These are phyloP conservation scores for Tangara arthus DNA, from an alignment of 2,797 vertebrate genomes.

Conservation along the genomic window DNA sequence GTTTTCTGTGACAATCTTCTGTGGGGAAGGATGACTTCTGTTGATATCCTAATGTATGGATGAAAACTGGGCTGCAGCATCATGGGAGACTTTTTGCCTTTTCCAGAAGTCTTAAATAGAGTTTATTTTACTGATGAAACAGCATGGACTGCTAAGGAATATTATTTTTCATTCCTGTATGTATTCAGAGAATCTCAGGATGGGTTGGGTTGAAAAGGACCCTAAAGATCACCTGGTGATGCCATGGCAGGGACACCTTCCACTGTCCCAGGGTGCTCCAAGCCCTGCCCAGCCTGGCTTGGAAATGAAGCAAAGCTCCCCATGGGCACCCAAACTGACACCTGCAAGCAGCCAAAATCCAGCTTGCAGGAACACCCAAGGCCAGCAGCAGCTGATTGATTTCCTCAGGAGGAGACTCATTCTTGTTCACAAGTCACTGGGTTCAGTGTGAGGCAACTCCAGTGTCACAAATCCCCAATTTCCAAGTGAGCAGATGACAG, in stretches of 20 bases:
- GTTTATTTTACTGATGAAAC: background rate
- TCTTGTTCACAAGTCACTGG: background rate
- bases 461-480: background rate
- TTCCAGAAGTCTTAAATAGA: background rate
- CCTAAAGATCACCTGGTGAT: background rate
- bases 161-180: background rate
- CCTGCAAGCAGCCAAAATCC: background rate
- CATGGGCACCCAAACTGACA: background rate
- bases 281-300: fast-evolving
- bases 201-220: background rate
- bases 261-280: background rate
- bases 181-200: too few species aligned
- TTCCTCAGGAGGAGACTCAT: background rate
- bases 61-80: background rate
- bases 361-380: background rate
- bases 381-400: background rate
- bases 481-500: background rate
- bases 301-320: background rate
- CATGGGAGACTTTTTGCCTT: background rate
- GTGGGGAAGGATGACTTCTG: background rate
- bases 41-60: fast-evolving
- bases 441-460: background rate
- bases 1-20: background rate
- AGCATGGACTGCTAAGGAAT: background rate
- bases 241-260: background rate